phyloP scores from a whole-genome alignment of 2,797 vertebrate genomes.

The Mus spretus region DNA sequence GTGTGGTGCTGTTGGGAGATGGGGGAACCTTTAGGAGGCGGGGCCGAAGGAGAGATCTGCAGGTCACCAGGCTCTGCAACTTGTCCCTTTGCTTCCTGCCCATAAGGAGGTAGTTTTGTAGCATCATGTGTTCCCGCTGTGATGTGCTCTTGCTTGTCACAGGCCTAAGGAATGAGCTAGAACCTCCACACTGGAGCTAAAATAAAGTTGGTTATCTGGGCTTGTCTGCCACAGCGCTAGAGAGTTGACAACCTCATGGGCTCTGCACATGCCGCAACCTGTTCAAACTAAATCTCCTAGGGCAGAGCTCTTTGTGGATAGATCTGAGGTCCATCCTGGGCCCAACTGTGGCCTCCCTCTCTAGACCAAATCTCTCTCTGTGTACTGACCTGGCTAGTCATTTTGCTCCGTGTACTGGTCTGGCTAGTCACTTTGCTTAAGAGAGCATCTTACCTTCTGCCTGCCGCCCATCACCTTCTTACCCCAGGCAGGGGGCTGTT shows the following conservation, averaged over 20 bases:
- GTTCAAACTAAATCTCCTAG: background rate
- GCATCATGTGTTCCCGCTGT: accelerated
- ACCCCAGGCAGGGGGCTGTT: background rate
- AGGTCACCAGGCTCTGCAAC: background rate
- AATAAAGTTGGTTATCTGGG: background rate
- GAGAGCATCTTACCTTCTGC: background rate
- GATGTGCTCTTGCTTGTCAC: background rate
- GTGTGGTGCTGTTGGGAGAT: background rate
- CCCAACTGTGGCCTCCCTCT: background rate
- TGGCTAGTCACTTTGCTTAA: background rate
- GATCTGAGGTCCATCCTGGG: background rate
- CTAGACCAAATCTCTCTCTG: background rate
- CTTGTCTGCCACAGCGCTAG: background rate
- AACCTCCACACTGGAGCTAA: background rate
- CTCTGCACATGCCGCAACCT: background rate
- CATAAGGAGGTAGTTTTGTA: background rate
- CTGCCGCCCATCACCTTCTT: background rate
- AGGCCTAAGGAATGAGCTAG: background rate
- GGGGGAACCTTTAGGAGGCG: background rate
- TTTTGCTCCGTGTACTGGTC: background rate
- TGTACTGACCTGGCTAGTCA: background rate
- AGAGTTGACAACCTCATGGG: background rate
- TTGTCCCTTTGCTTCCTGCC: background rate
- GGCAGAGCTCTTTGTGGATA: background rate
- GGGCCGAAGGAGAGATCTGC: background rate